Conservation (phyloP, 2,888 invertebrate genomes). For the Chironomus tentans region DNA sequence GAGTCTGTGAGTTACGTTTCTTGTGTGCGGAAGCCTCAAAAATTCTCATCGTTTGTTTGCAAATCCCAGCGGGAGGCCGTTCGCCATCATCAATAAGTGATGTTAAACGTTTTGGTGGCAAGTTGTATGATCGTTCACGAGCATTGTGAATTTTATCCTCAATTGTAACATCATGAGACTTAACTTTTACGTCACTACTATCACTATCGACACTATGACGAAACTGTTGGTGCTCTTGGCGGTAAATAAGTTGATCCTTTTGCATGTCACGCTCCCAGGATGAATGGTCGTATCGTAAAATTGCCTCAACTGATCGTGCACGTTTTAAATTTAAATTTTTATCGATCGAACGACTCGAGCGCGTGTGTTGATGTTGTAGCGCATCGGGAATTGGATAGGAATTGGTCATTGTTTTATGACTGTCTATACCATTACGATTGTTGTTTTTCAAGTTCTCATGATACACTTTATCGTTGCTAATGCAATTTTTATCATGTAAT, state of each 20-base stretch:
- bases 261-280: conserved; percentile 35
- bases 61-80: conserved; percentile 81
- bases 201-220: not conserved
- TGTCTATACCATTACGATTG: conserved; percentile 1
- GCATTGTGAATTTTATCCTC: conserved; percentile 42
- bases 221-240: not conserved
- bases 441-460: conserved; percentile 21
- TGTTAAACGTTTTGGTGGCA: conserved; percentile 51
- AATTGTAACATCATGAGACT: conserved; percentile 35
- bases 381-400: not conserved
- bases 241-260: conserved; percentile 24
- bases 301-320: conserved; percentile 76
- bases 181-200: not conserved
- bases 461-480: not conserved
- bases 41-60: conserved; percentile 73
- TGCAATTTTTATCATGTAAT: not conserved
- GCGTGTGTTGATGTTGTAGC: conserved; percentile 23
- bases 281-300: conserved; percentile 54
- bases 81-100: conserved; percentile 63
- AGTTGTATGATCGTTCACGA: conserved; percentile 42
- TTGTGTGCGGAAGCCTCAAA: conserved; percentile 64
- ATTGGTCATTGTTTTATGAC: conserved; percentile 16
- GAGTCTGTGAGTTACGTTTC: conserved; percentile 42
- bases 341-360: conserved; percentile 6
- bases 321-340: conserved; percentile 51